These are phyloP conservation scores for Lepidocyrtinus sp. DNA, from an alignment of 2,888 invertebrate species.

Conservation along the genomic window DNA sequence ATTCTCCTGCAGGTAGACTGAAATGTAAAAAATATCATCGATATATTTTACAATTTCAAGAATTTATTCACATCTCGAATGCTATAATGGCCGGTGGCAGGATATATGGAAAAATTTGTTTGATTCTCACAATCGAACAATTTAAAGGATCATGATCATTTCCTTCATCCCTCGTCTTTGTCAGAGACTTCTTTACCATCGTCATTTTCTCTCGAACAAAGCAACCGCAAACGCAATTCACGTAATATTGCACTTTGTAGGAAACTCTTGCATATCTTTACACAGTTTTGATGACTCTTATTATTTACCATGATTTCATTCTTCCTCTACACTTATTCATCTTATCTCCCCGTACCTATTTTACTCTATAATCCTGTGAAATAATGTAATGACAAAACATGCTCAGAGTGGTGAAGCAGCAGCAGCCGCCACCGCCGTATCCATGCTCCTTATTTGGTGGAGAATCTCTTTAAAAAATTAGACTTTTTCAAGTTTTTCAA, in stretches of 20 bases:
- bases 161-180: slow-evolving; percentile 18
- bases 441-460: slow-evolving; percentile 56
- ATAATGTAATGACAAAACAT: slow-evolving; percentile 22
- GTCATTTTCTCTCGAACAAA: slow-evolving; percentile 40
- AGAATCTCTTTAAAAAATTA: slow-evolving; percentile 43
- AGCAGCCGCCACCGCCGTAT: slow-evolving; percentile 18
- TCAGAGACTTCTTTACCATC: slow-evolving; percentile 20
- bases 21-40: not conserved
- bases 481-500: slow-evolving; percentile 32
- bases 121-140: slow-evolving; percentile 59
- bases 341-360: slow-evolving; percentile 5
- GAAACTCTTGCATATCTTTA: slow-evolving; percentile 17
- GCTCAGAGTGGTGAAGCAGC: slow-evolving; percentile 26
- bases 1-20: not conserved
- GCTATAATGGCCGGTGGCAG: slow-evolving; percentile 32
- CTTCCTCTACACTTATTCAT: slow-evolving; percentile 6
- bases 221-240: slow-evolving; percentile 38
- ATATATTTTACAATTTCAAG: slow-evolving; percentile 9
- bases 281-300: slow-evolving; percentile 1
- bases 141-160: slow-evolving; percentile 42
- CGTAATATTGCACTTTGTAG: not conserved
- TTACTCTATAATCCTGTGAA: slow-evolving; percentile 2
- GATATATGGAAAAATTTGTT: slow-evolving; percentile 61
- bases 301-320: slow-evolving; percentile 11
- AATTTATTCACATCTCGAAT: slow-evolving; percentile 12